Evolutionary conservation across 2,888 invertebrate species (phyloP).

Genomic region (Drosophila formosana): DNA sequence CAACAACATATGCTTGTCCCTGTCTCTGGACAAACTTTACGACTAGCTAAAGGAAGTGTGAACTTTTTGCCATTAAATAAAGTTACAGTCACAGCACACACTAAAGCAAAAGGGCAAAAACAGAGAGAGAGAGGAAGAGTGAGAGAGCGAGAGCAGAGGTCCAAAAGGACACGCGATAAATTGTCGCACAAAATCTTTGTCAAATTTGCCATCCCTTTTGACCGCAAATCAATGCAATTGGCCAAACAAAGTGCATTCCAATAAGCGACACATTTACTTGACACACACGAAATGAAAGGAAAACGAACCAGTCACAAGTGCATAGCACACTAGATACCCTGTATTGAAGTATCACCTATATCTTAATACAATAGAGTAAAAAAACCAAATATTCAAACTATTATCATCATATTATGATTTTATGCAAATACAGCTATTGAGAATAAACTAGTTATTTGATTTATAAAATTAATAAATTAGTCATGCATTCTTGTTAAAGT

Average conservation of each 20-base stretch:
- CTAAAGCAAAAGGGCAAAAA: neutral
- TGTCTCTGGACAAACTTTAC: constrained; percentile 66
- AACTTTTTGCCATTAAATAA: constrained; percentile 68
- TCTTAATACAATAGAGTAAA: too few species aligned
- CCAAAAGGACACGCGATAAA: constrained; percentile 62
- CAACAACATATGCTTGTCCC: constrained; percentile 48
- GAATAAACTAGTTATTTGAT: too few species aligned
- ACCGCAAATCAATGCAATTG: constrained; percentile 67
- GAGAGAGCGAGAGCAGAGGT: neutral
- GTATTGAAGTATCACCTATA: too few species aligned
- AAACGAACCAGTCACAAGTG: neutral
- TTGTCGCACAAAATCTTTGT: constrained; percentile 63
- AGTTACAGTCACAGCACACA: constrained; percentile 29
- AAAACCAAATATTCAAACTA: neutral
- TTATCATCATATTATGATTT: neutral
- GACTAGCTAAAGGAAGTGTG: constrained; percentile 74
- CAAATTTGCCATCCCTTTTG: constrained; percentile 63
- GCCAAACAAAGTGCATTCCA: constrained; percentile 63
- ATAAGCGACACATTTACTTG: constrained; percentile 58
- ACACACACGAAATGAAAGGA: constrained; percentile 18
- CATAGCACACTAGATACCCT: neutral
- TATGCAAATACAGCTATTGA: too few species aligned
- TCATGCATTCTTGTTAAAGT: too few species aligned
- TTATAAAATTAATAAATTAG: too few species aligned
- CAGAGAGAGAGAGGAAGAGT: neutral